Evolutionary conservation across 2,888 invertebrate genomes (phyloP).

Genomic region (Agrochola lota): DNA sequence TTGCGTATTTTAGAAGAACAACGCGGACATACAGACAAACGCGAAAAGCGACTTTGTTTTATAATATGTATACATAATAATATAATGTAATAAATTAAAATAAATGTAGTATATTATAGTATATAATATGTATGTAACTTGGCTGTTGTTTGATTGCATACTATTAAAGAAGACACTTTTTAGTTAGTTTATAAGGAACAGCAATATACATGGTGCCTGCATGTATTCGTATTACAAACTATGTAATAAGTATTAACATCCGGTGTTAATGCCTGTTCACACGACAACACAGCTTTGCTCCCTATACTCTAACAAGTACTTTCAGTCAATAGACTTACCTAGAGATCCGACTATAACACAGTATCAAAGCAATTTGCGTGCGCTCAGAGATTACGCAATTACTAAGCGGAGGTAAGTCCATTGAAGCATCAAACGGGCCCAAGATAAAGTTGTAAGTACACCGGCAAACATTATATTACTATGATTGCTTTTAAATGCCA

Average conservation of each 20-base stretch:
- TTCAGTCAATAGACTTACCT: conserved; percentile 5
- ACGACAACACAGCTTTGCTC: neutral
- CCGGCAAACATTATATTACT: neutral
- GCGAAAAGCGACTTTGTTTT: too few relatives aligned
- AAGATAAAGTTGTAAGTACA: conserved; percentile 11
- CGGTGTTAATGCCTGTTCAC: neutral
- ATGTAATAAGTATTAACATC: neutral
- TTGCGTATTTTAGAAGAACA: too few relatives aligned
- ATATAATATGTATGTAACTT: too few relatives aligned
- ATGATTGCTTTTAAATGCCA: neutral
- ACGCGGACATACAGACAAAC: too few relatives aligned
- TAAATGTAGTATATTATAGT: too few relatives aligned
- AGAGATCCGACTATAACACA: conserved; percentile 1
- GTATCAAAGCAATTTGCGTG: conserved; percentile 40
- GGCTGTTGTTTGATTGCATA: too few relatives aligned
- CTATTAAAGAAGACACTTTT: too few relatives aligned
- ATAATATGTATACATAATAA: too few relatives aligned
- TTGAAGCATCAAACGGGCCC: conserved; percentile 26
- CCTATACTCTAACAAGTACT: neutral
- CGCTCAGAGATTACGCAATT: conserved; percentile 31
- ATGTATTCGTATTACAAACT: neutral
- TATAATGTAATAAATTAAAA: too few relatives aligned
- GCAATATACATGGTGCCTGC: too few relatives aligned
- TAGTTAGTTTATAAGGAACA: too few relatives aligned
- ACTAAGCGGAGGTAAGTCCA: conserved; percentile 36